These are phyloP conservation scores for Euclidia mi DNA, from an alignment of 2,888 invertebrate genomes.

Conservation along the genomic window DNA sequence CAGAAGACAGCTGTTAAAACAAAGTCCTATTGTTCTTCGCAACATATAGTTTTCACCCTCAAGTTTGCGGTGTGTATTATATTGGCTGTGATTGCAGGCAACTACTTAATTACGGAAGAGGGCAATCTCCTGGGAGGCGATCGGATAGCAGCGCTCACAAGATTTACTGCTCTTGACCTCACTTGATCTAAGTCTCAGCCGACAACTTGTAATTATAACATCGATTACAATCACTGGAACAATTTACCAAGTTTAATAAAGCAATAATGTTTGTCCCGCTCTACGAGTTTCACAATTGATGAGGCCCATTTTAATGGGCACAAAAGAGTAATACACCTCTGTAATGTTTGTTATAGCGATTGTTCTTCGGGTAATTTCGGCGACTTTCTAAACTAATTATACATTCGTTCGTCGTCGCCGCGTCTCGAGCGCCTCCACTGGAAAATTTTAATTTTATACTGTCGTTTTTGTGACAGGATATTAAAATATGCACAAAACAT, in stretches of 20 bases:
- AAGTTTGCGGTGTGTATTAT: constrained; percentile 76
- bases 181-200: constrained; percentile 67
- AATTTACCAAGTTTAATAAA: constrained; percentile 53
- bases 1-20: constrained; percentile 51
- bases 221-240: constrained; percentile 54
- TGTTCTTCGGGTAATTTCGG: constrained; percentile 55
- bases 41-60: constrained; percentile 69
- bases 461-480: too few species aligned
- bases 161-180: constrained; percentile 84
- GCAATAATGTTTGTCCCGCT: constrained; percentile 44
- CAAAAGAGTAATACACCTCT: constrained; percentile 52
- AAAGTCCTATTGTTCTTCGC: constrained; percentile 60
- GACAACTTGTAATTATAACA: constrained; percentile 65
- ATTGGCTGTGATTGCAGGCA: constrained; percentile 76
- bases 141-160: constrained; percentile 66
- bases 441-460: too few species aligned
- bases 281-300: constrained; percentile 49
- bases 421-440: too few species aligned
- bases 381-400: constrained; percentile 66
- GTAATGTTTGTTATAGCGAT: constrained; percentile 57
- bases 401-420: constrained; percentile 64
- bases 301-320: constrained; percentile 39
- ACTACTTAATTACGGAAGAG: constrained; percentile 79
- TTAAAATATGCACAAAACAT: too few species aligned
- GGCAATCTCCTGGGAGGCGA: constrained; percentile 65